These are phyloP conservation scores for Alethe diademata DNA, from an alignment of 2,113 vertebrate genomes.

Conservation along the genomic window DNA sequence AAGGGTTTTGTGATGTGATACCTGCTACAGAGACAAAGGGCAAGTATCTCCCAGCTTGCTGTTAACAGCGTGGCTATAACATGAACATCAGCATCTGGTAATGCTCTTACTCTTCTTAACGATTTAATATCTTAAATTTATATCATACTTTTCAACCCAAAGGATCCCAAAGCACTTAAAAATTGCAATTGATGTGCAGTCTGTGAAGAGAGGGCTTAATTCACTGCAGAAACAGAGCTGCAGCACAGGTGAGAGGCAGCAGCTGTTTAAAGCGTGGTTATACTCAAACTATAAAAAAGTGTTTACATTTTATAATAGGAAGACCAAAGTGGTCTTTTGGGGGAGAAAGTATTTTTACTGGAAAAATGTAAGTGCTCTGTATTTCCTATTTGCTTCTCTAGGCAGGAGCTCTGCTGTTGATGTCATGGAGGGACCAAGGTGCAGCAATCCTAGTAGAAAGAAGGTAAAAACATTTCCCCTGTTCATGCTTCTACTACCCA, in stretches of 20 bases:
- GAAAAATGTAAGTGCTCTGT: conserved; percentile 11
- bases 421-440: background rate
- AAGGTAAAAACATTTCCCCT: background rate
- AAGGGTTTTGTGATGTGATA: background rate
- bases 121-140: conserved; percentile 21
- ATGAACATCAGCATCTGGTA: conserved; percentile 16
- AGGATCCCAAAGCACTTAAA: conserved; percentile 1
- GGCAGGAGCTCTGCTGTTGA: background rate
- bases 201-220: conserved; percentile 9
- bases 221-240: conserved; percentile 26
- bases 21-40: background rate
- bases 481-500: background rate
- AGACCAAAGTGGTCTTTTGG: conserved; percentile 45
- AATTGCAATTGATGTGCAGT: background rate
- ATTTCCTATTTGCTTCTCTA: conserved; percentile 22
- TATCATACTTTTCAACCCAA: background rate
- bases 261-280: conserved; percentile 41
- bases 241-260: conserved; percentile 26
- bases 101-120: background rate
- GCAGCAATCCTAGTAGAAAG: background rate
- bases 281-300: conserved; percentile 25
- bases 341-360: conserved; percentile 30
- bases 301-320: conserved; percentile 45
- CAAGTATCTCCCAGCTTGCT: background rate
- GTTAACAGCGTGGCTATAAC: background rate